A percentile compares a stretch with the other conserved stretches of the same genome.
phyloP scores from a whole-genome alignment of 2,113 vertebrate species.

The Notothenia rossii region DNA sequence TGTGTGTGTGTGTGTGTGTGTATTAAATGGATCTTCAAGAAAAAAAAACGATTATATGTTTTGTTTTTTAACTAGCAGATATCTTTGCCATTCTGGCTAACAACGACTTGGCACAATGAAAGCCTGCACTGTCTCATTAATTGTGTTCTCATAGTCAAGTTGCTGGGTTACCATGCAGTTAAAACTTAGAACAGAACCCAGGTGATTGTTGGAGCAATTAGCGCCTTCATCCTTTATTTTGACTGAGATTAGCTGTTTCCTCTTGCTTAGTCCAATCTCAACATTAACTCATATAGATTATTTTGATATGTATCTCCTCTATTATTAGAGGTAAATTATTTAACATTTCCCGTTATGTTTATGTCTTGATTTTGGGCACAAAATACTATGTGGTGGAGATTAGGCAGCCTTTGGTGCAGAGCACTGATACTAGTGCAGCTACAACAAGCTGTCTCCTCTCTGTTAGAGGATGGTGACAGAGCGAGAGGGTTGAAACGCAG shows the following conservation, averaged over 20 bases:
- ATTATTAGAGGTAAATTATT: too few species aligned
- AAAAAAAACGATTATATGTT: background rate
- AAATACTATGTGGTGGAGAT: slow-evolving; percentile 36
- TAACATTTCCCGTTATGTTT: too few species aligned
- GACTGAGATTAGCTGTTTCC: background rate
- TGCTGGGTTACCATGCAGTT: background rate
- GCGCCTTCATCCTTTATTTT: background rate
- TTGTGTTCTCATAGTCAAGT: background rate
- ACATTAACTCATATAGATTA: too few species aligned
- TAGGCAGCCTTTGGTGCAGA: slow-evolving; percentile 56
- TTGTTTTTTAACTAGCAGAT: background rate
- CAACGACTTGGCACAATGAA: background rate
- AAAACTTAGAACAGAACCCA: background rate
- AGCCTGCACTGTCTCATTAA: background rate
- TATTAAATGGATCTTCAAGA: background rate
- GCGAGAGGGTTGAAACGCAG: background rate
- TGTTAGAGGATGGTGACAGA: slow-evolving; percentile 29
- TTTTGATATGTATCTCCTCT: too few species aligned
- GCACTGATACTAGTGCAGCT: slow-evolving; percentile 49
- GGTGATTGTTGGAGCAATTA: background rate
- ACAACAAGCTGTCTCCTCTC: slow-evolving; percentile 62
- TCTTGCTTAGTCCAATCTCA: background rate
- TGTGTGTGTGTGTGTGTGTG: background rate
- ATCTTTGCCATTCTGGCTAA: background rate
- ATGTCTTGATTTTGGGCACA: too few species aligned